Base-by-base conservation (phyloP, 2,113 vertebrate species). In the Megaleporinus macrocephalus region DNA sequence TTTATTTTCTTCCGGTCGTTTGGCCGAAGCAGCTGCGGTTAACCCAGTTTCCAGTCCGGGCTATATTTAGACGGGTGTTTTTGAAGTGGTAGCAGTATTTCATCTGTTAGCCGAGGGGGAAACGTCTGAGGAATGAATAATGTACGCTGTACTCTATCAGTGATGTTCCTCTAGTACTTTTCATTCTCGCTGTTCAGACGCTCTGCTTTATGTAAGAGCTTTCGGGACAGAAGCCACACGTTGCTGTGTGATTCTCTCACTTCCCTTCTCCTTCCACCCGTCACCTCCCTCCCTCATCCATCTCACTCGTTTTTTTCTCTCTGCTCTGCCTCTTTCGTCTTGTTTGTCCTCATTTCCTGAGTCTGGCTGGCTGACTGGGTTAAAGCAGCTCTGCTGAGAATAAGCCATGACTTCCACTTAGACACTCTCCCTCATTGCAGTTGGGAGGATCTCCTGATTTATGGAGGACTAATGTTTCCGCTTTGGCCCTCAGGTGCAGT, bases 31-130 rank as follows among this genome's bases (percentile, higher is more conserved):
- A 61, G 57, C 57, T 26, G 57, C 57, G 5, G 57, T n/a, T 61
- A 61, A 61, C 57, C 57, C 57, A 61, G 57, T 61, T 61, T 61
- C 24, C 22, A 9, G 57, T 61, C 57, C 26, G 57, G 57, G 57
- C 57, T 61, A 61, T 61, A 24, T 61, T 61, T 61, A 61, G 57
- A 1, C 57, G 0, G 14, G 57, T 59, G 22, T 73, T 13, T 57
- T 65, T 29, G n/a, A 73, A 76, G 87, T 74, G 49, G 78, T 75
- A 73, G 72, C 76, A 79, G 44, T 44, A 3, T 73, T 73, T 55
- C 15, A 30, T 55, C 53, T 55, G 24, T 30, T 20, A 14, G n/a
- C 49, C n/a, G 49, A 18, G 41, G 18, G 51, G 26, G 22, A 49
- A 72, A 49, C 4, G 9, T 53, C 71, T 73, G 71, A 73, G 47